Conservation (phyloP, 2,113 vertebrate genomes). For the Hirundichthys speculiger region DNA sequence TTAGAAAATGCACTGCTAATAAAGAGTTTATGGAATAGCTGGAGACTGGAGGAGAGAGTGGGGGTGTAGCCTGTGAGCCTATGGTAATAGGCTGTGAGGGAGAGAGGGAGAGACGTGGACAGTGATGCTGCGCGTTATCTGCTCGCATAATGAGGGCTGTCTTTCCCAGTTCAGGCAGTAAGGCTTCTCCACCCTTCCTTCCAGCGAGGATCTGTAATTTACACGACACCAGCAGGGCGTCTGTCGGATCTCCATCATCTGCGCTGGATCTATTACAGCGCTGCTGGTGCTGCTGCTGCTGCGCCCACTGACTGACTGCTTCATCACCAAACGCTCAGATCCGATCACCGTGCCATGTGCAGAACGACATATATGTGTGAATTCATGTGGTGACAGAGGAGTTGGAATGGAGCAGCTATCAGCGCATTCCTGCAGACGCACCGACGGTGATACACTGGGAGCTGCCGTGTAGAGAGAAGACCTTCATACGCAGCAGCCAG, state of each 20-base stretch:
- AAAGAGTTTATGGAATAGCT: conserved; percentile 29
- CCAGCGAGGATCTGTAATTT: conserved; percentile 59
- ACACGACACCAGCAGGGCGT: conserved; percentile 49
- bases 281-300: conserved; percentile 12
- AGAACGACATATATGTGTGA: conserved; percentile 62
- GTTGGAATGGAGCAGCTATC: conserved; percentile 68
- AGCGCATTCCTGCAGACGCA: conserved; percentile 73
- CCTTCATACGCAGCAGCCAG: conserved; percentile 67
- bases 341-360: conserved; percentile 63
- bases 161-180: conserved; percentile 62
- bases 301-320: conserved; percentile 16
- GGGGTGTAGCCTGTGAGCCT: conserved; percentile 67
- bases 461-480: conserved; percentile 62
- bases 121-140: conserved; percentile 66
- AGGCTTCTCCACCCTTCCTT: conserved; percentile 65
- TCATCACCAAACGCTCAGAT: conserved; percentile 38
- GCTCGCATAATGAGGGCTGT: conserved; percentile 68
- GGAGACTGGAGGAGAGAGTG: conserved; percentile 58
- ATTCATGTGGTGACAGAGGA: conserved; percentile 62
- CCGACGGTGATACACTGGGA: conserved; percentile 56
- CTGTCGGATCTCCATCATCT: conserved; percentile 51
- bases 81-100: conserved; percentile 31
- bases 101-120: conserved; percentile 55
- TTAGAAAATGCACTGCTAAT: conserved; percentile 12
- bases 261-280: conserved; percentile 48